Evolutionary conservation across 1,140 invertebrate species (phyloP).

Genomic region (Pseudomyrmex sp.): DNA sequence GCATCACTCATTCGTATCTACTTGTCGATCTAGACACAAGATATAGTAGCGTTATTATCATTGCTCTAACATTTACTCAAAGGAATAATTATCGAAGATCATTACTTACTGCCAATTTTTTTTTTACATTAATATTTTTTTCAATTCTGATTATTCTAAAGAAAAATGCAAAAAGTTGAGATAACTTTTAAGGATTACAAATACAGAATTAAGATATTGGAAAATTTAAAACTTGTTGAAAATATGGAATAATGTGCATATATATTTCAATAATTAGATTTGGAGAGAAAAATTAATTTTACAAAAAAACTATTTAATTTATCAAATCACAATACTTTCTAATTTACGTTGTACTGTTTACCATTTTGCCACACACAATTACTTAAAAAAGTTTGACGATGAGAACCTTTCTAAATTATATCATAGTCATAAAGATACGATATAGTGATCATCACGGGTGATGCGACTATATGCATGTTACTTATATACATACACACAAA

Average conservation of each 20-base stretch:
- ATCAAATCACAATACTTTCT: not conserved
- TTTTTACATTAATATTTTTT: too few relatives aligned
- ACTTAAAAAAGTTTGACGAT: slow-evolving; percentile 41
- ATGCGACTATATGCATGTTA: not conserved
- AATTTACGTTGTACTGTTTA: slow-evolving; percentile 57
- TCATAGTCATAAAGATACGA: slow-evolving; percentile 13
- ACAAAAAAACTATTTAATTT: too few relatives aligned
- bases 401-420: slow-evolving; percentile 20
- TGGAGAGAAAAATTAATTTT: too few relatives aligned
- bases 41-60: not conserved
- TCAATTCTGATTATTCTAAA: too few relatives aligned
- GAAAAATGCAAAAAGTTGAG: too few relatives aligned
- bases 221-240: too few relatives aligned
- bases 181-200: too few relatives aligned
- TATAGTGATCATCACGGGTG: slow-evolving; percentile 12
- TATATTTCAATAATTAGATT: too few relatives aligned
- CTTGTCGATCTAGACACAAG: not conserved
- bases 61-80: not conserved
- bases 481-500: too few relatives aligned
- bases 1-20: slow-evolving; percentile 2
- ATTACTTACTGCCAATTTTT: too few relatives aligned
- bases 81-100: not conserved
- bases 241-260: too few relatives aligned
- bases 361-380: not conserved
- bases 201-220: too few relatives aligned